Base-by-base conservation (phyloP, 2,888 invertebrate species). In the Holacanthella duospinosa region DNA sequence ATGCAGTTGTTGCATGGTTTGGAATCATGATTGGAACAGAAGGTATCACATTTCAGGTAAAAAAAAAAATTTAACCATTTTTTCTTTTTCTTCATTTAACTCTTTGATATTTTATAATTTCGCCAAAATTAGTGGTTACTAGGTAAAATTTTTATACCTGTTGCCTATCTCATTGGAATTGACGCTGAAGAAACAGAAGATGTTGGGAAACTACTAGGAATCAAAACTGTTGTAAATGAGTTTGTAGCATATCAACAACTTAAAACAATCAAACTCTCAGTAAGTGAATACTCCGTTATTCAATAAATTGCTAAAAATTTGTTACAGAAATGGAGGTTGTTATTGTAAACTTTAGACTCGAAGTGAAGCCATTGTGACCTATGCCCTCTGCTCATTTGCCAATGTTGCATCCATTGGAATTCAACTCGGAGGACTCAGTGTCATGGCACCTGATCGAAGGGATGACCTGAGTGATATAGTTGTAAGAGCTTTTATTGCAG, bases 171-270 rank as follows among this genome's bases (percentile, higher is more conserved):
- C 16, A 89, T 97, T 87, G 97, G 85, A 2, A 80, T 81, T 0
- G 76, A 77, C 9, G 70, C 75, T 48, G 79, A 81, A 0, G 86
- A 92, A 69, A 88, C 88, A 67, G 84, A 86, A 73, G 76, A 80
- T 28, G 90, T 95, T 0, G 94, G 87, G 0, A 83, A 85, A 43
- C 80, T 96, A 6, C 86, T 96, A 55, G 95, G 94, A 0, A 78
- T 92, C 25, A 96, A 96, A 79, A 89, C 89, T 0, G 85, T 92
- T 24, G 83, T 93, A 21, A 95, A 95, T 75, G 95, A 95, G 77
- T 94, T 95, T 76, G 87, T 93, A 0, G 94, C 94, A 0, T 95
- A 92, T 76, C 81, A 87, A 75, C 80, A 85, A 56, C 82, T 95
- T 76, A 85, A 86, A 0, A 79, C 21, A 16, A 63, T 67, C 63